A percentile compares a stretch with the other conserved stretches of the same genome.
Conservation (phyloP, 2,888 invertebrate species). For the Agonopterix alstromeriana region DNA sequence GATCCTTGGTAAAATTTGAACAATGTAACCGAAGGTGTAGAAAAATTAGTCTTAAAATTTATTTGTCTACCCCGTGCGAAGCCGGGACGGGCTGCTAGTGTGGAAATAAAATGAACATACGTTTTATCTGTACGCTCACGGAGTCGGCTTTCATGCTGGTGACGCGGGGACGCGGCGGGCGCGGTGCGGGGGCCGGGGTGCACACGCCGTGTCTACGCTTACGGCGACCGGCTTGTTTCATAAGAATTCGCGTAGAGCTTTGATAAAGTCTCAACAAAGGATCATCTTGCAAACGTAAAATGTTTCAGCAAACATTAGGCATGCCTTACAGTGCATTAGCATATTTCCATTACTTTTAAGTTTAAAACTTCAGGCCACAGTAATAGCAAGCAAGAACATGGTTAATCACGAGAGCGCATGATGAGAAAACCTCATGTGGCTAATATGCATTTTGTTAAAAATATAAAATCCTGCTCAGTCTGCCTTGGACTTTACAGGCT, state of each 20-base stretch:
- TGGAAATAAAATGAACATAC: slow-evolving; percentile 75
- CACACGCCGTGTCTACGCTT: slow-evolving; percentile 11
- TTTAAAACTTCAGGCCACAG: too few relatives aligned
- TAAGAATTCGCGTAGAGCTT: slow-evolving; percentile 37
- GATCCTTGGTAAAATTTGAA: too few relatives aligned
- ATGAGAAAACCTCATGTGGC: too few relatives aligned
- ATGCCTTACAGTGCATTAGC: not conserved
- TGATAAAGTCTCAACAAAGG: slow-evolving; percentile 37
- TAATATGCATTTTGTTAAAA: too few relatives aligned
- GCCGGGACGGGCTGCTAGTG: too few relatives aligned
- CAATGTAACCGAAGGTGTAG: too few relatives aligned
- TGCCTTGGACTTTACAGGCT: slow-evolving; percentile 54
- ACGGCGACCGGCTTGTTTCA: slow-evolving; percentile 26
- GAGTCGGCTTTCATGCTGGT: slow-evolving; percentile 55
- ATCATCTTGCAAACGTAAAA: slow-evolving; percentile 21
- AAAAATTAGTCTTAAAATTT: too few relatives aligned
- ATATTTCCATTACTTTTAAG: too few relatives aligned
- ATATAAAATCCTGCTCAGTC: too few relatives aligned
- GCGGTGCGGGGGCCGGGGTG: slow-evolving; percentile 22
- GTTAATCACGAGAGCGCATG: too few relatives aligned
- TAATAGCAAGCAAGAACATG: too few relatives aligned
- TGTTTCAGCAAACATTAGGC: slow-evolving; percentile 1
- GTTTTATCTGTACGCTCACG: slow-evolving; percentile 68
- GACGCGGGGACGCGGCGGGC: slow-evolving; percentile 17
- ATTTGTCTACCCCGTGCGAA: too few relatives aligned